Base-by-base conservation (phyloP, 2,888 invertebrate genomes). In the Dolichopus griseipennis region DNA sequence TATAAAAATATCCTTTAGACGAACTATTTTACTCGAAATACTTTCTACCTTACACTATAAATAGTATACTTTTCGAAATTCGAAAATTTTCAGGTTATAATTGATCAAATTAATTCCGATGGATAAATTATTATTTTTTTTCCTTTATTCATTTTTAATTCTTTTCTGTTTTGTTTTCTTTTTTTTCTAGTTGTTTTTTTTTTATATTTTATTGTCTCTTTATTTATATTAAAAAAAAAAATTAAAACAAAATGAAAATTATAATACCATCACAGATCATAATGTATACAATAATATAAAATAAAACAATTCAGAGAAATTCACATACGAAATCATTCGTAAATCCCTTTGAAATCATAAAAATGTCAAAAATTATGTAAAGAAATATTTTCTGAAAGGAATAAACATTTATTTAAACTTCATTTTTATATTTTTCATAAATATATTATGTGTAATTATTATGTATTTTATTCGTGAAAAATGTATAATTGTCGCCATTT, bases 341-440 rank as follows among this genome's bases (percentile, higher is more conserved):
- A 62, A 62, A 62, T 62, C 62, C 64, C 34, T 15, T 64, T 64
- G 64, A 64, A 34, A 64, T 64, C 64, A 64, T 64, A 64, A 64
- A 64, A 64, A 27, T 64, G 64, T 64, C 64, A 64, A 34, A 52
- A 64, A 64, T 64, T 64, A 64, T 64, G 33, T 64, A 64, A 64
- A 33, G 33, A 34, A 33, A 27, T 27, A 62, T 52, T 52, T 52
- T 52, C 52, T 52, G 18, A 52, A 52, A 52, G n/a, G 52, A 52
- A 52, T 52, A 52, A 52, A 52, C 15, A 52, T 52, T 52, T 18
- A 27, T 27, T 27, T 27, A 4, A 27, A 27, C 3, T 27, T 27
- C 27, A 27, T 27, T 27, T 27, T 27, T 27, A 2, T 5, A 27
- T 12, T 52, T 52, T 52, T 2, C 18, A 52, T 6, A 52, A 52